phyloP scores from a whole-genome alignment of 1,140 invertebrate genomes.

The Lasaia peninsularis region DNA sequence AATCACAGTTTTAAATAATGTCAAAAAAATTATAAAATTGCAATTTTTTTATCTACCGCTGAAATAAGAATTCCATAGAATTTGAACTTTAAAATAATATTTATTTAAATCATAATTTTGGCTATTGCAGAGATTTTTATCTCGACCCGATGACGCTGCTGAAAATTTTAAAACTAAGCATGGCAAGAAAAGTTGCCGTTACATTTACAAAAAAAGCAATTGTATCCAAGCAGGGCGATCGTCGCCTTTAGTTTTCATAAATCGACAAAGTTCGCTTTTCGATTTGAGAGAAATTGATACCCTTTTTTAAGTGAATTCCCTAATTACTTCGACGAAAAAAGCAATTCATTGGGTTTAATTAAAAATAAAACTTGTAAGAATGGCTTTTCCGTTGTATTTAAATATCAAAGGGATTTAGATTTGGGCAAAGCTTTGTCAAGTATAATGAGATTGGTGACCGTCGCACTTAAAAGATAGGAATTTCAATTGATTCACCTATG shows the following conservation, averaged over 20 bases:
- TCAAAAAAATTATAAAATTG: too few species aligned
- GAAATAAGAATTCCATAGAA: too few species aligned
- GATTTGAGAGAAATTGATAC: constrained; percentile 11
- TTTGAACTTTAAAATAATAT: too few species aligned
- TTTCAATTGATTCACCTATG: not conserved
- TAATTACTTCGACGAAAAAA: constrained; percentile 15
- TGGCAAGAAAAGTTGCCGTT: not conserved
- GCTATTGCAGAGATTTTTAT: too few species aligned
- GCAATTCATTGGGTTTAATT: constrained; percentile 4
- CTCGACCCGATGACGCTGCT: too few species aligned
- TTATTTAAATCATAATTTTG: too few species aligned
- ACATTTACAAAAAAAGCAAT: not conserved
- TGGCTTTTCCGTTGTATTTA: constrained; percentile 12
- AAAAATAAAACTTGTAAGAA: constrained; percentile 13
- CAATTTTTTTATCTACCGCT: too few species aligned
- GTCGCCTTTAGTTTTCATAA: constrained; percentile 10
- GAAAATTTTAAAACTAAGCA: too few species aligned
- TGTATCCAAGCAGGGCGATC: not conserved
- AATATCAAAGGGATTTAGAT: constrained; percentile 13
- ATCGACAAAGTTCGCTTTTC: constrained; percentile 14
- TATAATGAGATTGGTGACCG: not conserved
- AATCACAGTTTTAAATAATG: too few species aligned
- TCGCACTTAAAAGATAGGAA: not conserved
- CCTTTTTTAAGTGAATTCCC: constrained; percentile 13
- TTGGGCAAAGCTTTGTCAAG: not conserved